A percentile compares a stretch with the other conserved stretches of the same genome.
Evolutionary conservation across 2,888 invertebrate species (phyloP).

Genomic region (Drosophila parthenogenetica): DNA sequence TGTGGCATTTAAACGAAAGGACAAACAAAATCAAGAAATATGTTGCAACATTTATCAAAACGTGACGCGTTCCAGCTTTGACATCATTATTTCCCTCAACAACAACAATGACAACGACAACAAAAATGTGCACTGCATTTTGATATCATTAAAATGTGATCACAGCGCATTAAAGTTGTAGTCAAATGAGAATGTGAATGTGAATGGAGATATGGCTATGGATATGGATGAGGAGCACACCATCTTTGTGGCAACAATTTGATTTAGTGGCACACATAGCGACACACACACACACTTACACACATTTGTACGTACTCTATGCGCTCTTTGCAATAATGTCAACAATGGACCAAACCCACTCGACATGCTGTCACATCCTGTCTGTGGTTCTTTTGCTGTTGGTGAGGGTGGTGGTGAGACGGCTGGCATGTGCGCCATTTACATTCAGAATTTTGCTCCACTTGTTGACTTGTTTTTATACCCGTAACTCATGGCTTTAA

Average conservation of each 20-base stretch:
- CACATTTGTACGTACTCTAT: slow-evolving; percentile 10
- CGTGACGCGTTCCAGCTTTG: slow-evolving; percentile 66
- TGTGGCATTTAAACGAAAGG: slow-evolving; percentile 73
- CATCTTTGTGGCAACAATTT: slow-evolving; percentile 64
- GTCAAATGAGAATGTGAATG: slow-evolving; percentile 62
- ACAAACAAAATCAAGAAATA: slow-evolving; percentile 68
- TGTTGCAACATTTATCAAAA: slow-evolving; percentile 76
- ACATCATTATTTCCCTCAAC: slow-evolving; percentile 39
- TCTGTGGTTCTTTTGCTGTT: slow-evolving; percentile 39
- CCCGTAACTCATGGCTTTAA: not conserved
- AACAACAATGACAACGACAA: slow-evolving; percentile 10
- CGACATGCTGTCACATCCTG: slow-evolving; percentile 61
- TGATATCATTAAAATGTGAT: slow-evolving; percentile 82
- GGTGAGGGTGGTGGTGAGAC: slow-evolving; percentile 13
- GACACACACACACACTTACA: not conserved
- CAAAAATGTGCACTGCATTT: slow-evolving; percentile 66
- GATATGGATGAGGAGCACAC: slow-evolving; percentile 20
- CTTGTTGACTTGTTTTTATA: slow-evolving; percentile 64
- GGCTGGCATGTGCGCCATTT: slow-evolving; percentile 48
- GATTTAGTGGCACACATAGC: slow-evolving; percentile 72
- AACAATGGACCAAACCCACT: slow-evolving; percentile 67
- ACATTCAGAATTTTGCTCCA: slow-evolving; percentile 72
- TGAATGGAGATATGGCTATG: slow-evolving; percentile 15
- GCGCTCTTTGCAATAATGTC: slow-evolving; percentile 69
- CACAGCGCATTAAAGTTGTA: slow-evolving; percentile 77